Percentiles rank a stretch among this genome's conserved stretches.
These are phyloP conservation scores for Mimachlamys varia DNA, from an alignment of 2,888 invertebrate species.

Conservation along the genomic window DNA sequence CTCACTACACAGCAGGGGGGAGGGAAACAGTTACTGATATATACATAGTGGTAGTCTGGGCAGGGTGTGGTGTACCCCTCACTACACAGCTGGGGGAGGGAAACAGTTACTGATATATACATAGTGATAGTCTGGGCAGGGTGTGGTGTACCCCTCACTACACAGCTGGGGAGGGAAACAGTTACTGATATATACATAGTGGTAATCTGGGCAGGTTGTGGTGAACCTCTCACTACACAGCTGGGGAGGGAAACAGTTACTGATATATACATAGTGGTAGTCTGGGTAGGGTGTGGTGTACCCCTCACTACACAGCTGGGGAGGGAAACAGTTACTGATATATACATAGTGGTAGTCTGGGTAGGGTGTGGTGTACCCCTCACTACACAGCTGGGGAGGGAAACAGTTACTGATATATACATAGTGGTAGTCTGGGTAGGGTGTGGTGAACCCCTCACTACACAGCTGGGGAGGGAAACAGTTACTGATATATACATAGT, in stretches of 20 bases:
- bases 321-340: neutral
- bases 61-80: too few relatives aligned
- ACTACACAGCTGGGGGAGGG: conserved; percentile 58
- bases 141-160: too few relatives aligned
- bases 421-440: conserved; percentile 62
- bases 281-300: conserved; percentile 64
- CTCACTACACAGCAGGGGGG: conserved; percentile 68
- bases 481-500: too few relatives aligned
- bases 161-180: conserved; percentile 54
- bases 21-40: neutral
- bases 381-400: conserved; percentile 58
- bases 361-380: conserved; percentile 67
- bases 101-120: neutral
- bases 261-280: conserved; percentile 60
- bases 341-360: conserved; percentile 55
- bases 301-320: conserved; percentile 64
- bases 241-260: conserved; percentile 46
- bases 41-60: too few relatives aligned
- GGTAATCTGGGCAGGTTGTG: conserved; percentile 58
- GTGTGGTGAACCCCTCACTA: conserved; percentile 64
- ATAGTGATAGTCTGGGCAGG: too few relatives aligned
- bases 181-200: conserved; percentile 49
- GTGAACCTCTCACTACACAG: conserved; percentile 65
- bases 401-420: neutral
- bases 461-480: conserved; percentile 54